Evolutionary conservation across 2,888 invertebrate species (phyloP), one percentile per base, ranked within the genome.

Genomic region (Tiliacea citrago): DNA sequence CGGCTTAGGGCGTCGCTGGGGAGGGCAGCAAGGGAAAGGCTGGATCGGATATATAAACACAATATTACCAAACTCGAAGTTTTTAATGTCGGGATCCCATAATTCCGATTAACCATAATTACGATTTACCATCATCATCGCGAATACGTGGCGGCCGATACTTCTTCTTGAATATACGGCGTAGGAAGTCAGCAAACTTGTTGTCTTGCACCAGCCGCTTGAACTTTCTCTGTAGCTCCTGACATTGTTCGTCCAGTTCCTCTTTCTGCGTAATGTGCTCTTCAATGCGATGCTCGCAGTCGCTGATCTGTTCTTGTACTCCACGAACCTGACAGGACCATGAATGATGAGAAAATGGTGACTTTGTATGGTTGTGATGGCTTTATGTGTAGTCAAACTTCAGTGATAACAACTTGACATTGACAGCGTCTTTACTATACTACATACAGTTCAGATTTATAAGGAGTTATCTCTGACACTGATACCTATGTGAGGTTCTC

Each of bases 111-210:
- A 39, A 39, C 39, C 39, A 39, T 39, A 42, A 42, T 42, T 9
- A 42, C 42, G 3, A 61, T 55, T 61, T 73, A 96, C 96, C 96
- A 81, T 96, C 96, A 9, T 96, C 97, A 66, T 94, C 96, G 67
- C 90, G 94, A 1, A 95, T 94, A 88, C 98, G 98, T 0, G 97
- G 97, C 10, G 97, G 97, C 80, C 98, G 98, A 88, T 98, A 98
- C 89, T 98, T 98, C 91, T 98, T 99, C 90, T 98, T 98, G 89
- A 98, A 99, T 73, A 99, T 98, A 88, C 98, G 97, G 35, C 97
- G 97, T 60, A 99, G 93, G 90, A 98, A 99, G 87, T 98, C 97
- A 10, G 97, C 97, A 91, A 98, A 99, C 91, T 98, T 98, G 89
- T 98, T 98, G 71, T 98, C 98, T 60, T 96, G 97, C 0, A 97